These are phyloP conservation scores for Albula goreensis DNA, from an alignment of 2,113 vertebrate species.

Conservation along the genomic window DNA sequence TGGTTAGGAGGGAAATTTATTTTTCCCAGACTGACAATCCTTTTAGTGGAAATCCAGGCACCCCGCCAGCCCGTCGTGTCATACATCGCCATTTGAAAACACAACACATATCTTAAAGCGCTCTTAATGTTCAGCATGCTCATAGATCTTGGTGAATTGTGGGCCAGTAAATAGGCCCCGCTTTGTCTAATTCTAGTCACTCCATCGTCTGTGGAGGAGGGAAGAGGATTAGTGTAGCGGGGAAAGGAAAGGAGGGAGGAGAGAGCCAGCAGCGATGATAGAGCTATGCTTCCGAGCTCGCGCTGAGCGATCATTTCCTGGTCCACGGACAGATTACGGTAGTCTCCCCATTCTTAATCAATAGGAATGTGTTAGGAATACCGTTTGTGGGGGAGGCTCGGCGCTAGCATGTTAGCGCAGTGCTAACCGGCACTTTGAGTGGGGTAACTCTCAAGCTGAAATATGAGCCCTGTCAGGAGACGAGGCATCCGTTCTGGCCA, in stretches of 20 bases:
- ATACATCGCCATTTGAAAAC: constrained; percentile 73
- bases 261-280: background rate
- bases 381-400: background rate
- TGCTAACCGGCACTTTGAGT: background rate
- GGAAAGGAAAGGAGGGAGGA: constrained; percentile 18
- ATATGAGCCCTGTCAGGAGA: constrained; percentile 1
- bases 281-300: constrained; percentile 29
- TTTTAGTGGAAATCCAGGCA: constrained; percentile 78
- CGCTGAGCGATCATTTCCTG: constrained; percentile 32
- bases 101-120: constrained; percentile 74
- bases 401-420: background rate
- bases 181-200: constrained; percentile 48
- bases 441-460: background rate
- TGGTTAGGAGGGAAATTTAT: constrained; percentile 81
- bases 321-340: constrained; percentile 23
- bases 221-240: no score
- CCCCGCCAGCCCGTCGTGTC: constrained; percentile 71
- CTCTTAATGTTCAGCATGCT: constrained; percentile 65
- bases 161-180: constrained; percentile 67
- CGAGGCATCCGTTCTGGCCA: background rate
- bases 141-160: constrained; percentile 61
- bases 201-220: background rate
- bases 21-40: constrained; percentile 79
- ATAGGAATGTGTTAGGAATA: constrained; percentile 23
- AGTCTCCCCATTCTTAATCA: constrained; percentile 32